phyloP scores from a whole-genome alignment of 2,888 invertebrate genomes.

The Xylophagus ater region DNA sequence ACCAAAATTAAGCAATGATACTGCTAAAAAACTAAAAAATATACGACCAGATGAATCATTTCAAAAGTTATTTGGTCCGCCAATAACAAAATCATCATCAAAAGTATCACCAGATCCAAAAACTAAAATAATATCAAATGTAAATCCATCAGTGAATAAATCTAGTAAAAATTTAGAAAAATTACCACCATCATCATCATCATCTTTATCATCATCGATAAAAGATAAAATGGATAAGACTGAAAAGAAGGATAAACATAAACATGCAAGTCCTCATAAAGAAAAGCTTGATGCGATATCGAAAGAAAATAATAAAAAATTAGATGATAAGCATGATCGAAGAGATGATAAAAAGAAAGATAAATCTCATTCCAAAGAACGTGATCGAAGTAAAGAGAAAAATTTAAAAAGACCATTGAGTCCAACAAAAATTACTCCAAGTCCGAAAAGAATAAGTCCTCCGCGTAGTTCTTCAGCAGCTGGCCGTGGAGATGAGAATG shows the following conservation, averaged over 20 bases:
- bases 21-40: constrained; percentile 51
- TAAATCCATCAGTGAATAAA: constrained; percentile 9
- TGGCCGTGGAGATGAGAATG: constrained; percentile 21
- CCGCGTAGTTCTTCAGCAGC: constrained; percentile 32
- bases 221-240: constrained; percentile 42
- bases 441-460: constrained; percentile 16
- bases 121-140: constrained; percentile 42
- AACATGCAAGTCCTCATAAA: constrained; percentile 47
- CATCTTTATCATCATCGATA: constrained; percentile 11
- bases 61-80: constrained; percentile 70
- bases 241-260: constrained; percentile 45
- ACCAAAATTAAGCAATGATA: constrained; percentile 46
- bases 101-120: constrained; percentile 58
- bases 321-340: constrained; percentile 38
- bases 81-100: constrained; percentile 59
- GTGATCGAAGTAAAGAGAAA: constrained; percentile 43
- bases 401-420: constrained; percentile 40
- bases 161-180: constrained; percentile 9
- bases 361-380: constrained; percentile 45
- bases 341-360: constrained; percentile 43
- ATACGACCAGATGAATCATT: constrained; percentile 51
- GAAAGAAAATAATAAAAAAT: constrained; percentile 35
- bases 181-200: constrained; percentile 15
- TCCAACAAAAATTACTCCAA: constrained; percentile 18
- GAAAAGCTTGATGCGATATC: constrained; percentile 35